Evolutionary conservation across 2,113 vertebrate species (phyloP), one percentile per base, ranked within the genome.

Genomic region (Embiotoca jacksoni): DNA sequence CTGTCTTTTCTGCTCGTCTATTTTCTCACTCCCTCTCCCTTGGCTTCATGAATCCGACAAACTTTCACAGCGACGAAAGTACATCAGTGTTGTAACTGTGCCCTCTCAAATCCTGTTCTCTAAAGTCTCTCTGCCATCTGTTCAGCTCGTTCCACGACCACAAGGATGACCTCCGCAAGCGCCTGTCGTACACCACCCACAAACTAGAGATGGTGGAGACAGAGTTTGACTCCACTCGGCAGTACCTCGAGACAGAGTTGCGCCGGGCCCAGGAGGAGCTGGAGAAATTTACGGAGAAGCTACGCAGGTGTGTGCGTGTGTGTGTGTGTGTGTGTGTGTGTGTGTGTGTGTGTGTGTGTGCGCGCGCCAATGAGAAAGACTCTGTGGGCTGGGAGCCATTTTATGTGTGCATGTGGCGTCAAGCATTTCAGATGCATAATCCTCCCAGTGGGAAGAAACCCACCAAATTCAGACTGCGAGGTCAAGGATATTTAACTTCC

Each of bases 141-240:
- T 89, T 84, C 92, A 99, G 98, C 83, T 96, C 95, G 74, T 89
- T 97, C 89, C 97, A 98, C 84, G 97, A 99, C 92, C 97, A 98
- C 95, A 99, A 98, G 91, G 97, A 98, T 65, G 97, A 99, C 93
- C 95, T 99, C 88, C 96, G 96, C 56, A 99, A 98, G 90, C 96
- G 95, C 56, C 96, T 99, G 56, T 96, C 96, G 0, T 97, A 96
- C 91, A 97, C 97, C 71, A 96, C 97, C 60, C 96, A 98, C 93
- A 98, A 96, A 86, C 94, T 99, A 92, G 97, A 99, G 93, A 96
- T 96, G 95, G 96, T 99, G 86, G 97, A 99, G 92, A 95, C 92
- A 0, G 97, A 99, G 92, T 99, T 97, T 49, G 96, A 98, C 89
- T 97, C 97, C 81, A 99, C 97, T 3, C 95, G 96, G 71, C 97